Evolutionary conservation across 2,797 vertebrate genomes (phyloP), one percentile per base, ranked within the genome.

Genomic region (Yasuhikotakia modesta): DNA sequence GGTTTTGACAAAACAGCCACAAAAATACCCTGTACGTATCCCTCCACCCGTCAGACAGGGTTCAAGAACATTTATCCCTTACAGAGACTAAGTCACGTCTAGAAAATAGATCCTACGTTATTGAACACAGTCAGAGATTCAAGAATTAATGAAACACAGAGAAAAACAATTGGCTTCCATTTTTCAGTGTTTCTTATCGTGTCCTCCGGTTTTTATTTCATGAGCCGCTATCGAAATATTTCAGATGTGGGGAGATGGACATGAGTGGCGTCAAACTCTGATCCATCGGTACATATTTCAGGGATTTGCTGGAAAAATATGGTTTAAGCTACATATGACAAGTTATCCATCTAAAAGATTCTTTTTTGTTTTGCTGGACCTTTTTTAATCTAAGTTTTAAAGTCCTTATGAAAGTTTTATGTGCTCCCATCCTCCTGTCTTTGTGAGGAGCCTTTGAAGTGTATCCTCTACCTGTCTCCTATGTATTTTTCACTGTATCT

Each of bases 191-290:
- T 88, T 81, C 80, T 77, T 81, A 86, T 76, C 77, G 79, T 87
- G 87, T 81, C 35, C 46, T 7, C 50, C 90, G 94, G 97, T 85
- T 89, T 92, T 96, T 96, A 94, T 96, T 95, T 94, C 90, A 97
- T 95, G 86, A 87, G 84, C 87, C 82, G 84, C 92, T 91, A 93
- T 92, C 92, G 90, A 91, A 93, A 90, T 87, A 91, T 92, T 90
- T 91, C 88, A 78, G 79, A 60, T 86, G 84, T 84, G 78, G 80
- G 86, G 82, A 82, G 87, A 86, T 82, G 87, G 84, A 91, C 86
- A 82, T 87, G 84, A 89, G 84, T 81, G 92, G 88, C 90, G 91
- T 87, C 81, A 82, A 90, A 89, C 91, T 88, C 65, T 89, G 91
- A 92, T 93, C 91, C 91, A 87, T 85, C 50, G 46, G 84, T 93